Conservation (phyloP, 92 coral and sea anemone species). For the Zoanthus gigantus region DNA sequence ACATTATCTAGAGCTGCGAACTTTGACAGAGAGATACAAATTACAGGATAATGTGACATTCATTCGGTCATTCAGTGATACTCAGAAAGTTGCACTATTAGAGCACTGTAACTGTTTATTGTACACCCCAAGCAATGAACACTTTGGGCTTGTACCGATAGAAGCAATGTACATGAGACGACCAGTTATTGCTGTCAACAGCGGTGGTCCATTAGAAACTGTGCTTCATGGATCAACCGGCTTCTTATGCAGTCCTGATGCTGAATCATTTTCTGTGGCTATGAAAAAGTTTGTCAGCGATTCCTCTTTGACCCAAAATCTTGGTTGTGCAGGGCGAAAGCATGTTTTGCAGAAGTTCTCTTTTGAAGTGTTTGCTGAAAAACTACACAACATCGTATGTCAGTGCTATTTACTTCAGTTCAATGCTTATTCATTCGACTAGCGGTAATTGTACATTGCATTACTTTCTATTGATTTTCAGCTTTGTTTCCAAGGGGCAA, state of each 20-base stretch:
- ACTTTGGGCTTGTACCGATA: slow-evolving; percentile 97
- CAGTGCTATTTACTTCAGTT: slow-evolving; percentile 81
- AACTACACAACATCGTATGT: slow-evolving; percentile 94
- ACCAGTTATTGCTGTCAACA: slow-evolving; percentile 95
- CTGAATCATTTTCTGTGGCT: slow-evolving; percentile 89
- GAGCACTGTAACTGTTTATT: slow-evolving; percentile 79
- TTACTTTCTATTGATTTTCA: too few relatives aligned
- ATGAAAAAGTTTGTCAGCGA: slow-evolving; percentile 88
- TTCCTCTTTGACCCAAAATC: slow-evolving; percentile 58
- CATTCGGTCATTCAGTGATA: slow-evolving; percentile 88
- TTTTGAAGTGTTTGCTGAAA: slow-evolving; percentile 94
- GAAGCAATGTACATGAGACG: slow-evolving; percentile 97
- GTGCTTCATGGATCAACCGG: slow-evolving; percentile 86
- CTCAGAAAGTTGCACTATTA: slow-evolving; percentile 84
- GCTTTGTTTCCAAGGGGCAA: too few relatives aligned
- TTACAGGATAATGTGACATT: slow-evolving; percentile 86
- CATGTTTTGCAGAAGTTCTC: slow-evolving; percentile 95
- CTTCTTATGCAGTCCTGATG: slow-evolving; percentile 93
- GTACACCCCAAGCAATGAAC: slow-evolving; percentile 98
- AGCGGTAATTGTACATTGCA: background rate
- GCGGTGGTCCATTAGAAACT: slow-evolving; percentile 98
- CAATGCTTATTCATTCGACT: slow-evolving; percentile 88
- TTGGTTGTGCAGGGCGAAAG: slow-evolving; percentile 85
- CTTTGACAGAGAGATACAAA: slow-evolving; percentile 78
- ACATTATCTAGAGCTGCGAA: slow-evolving; percentile 85